Evolutionary conservation across 2,888 invertebrate species (phyloP), one percentile per base, ranked within the genome.

Genomic region (Galeruca laticollis): DNA sequence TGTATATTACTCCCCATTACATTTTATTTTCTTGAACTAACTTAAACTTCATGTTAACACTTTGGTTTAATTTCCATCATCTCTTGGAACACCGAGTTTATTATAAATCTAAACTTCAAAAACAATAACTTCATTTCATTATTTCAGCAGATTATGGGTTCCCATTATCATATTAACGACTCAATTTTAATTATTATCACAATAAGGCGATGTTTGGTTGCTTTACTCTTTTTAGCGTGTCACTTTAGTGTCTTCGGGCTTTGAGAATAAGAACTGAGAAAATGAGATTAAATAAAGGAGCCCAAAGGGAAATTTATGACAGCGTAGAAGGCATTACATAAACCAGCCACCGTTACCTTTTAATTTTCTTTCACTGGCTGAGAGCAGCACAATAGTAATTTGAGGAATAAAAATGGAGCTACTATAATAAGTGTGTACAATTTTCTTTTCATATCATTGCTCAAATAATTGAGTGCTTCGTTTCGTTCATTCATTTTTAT

Each of bases 121-220:
- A n/a, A n/a, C n/a, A n/a, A n/a, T n/a, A n/a, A n/a, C n/a, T n/a
- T 26, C 26, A 26, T 26, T n/a, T n/a, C n/a, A 6, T 26, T 26
- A 26, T 26, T 26, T 26, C 63, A 63, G 37, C 63, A 31, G 54
- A 43, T 61, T 68, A 33, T 35, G 47, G 33, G 43, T 49, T 57
- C 47, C 9, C 15, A 62, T 68, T 68, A 62, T 56, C 68, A 62
- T 68, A 68, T 62, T 68, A 68, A 68, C 62, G 57, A 56, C 26
- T n/a, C 49, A 52, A 57, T 57, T 68, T 68, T 62, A 68, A 56
- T 62, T 68, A 68, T 62, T 68, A 62, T 57, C 31, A 57, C 43
- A 64, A 64, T 57, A 64, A 26, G 64, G 13, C 33, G 21, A 52
- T 52, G 52, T 43, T 56, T n/a, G 47, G 56, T 31, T 64, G 40